These are phyloP conservation scores for Oeneis ivallda DNA, from an alignment of 2,888 invertebrate species.

Conservation along the genomic window DNA sequence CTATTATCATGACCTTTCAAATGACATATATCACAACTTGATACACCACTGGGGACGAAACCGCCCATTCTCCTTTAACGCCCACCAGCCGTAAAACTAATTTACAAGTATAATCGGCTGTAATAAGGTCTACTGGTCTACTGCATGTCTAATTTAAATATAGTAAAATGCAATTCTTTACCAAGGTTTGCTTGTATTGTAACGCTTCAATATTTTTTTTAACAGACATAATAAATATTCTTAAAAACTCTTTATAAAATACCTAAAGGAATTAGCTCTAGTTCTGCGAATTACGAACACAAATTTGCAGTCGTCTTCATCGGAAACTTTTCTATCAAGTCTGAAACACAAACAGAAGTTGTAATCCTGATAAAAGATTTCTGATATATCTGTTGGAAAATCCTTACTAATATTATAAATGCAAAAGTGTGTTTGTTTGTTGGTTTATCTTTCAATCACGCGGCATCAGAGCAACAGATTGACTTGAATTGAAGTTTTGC, in stretches of 20 bases:
- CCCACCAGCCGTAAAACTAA: slow-evolving; percentile 46
- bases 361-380: background rate
- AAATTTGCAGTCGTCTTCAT: background rate
- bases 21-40: too few relatives aligned
- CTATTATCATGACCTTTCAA: too few relatives aligned
- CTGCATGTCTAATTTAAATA: slow-evolving; percentile 44
- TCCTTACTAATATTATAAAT: too few relatives aligned
- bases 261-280: background rate
- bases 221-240: background rate
- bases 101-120: slow-evolving; percentile 47
- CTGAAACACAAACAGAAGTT: background rate
- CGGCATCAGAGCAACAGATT: too few relatives aligned
- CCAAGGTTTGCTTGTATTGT: background rate
- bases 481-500: too few relatives aligned
- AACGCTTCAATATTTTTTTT: background rate
- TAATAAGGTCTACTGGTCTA: slow-evolving; percentile 44
- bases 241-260: background rate
- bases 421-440: too few relatives aligned
- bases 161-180: slow-evolving; percentile 34
- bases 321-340: background rate
- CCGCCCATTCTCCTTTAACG: too few relatives aligned
- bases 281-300: background rate
- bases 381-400: too few relatives aligned
- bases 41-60: too few relatives aligned
- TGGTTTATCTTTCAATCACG: too few relatives aligned